These are phyloP conservation scores for Nematolebias whitei DNA, from an alignment of 2,113 vertebrate species.

Conservation along the genomic window DNA sequence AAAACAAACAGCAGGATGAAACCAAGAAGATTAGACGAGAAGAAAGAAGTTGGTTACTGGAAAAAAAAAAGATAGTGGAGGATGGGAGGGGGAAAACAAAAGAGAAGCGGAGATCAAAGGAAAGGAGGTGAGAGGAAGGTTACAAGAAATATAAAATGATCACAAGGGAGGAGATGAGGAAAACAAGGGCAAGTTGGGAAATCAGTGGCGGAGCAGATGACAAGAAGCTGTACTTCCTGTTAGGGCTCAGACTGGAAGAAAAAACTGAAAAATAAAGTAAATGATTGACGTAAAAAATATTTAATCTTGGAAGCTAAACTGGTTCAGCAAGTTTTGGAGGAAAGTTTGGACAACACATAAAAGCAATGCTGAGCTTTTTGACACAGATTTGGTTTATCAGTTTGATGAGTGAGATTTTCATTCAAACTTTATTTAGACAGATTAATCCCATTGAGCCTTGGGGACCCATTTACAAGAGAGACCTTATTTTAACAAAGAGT, in stretches of 20 bases:
- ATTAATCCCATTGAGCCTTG: too few relatives aligned
- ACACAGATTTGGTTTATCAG: too few relatives aligned
- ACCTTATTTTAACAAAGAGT: too few relatives aligned
- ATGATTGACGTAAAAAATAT: slow-evolving; percentile 17
- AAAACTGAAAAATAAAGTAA: slow-evolving; percentile 5
- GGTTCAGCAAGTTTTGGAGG: neutral
- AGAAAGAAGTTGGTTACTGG: neutral
- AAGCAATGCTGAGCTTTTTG: too few relatives aligned
- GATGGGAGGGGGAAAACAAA: slow-evolving; percentile 6
- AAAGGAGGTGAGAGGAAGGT: slow-evolving; percentile 41
- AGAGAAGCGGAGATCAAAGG: slow-evolving; percentile 26
- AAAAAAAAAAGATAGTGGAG: slow-evolving; percentile 1
- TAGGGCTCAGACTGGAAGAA: slow-evolving; percentile 15
- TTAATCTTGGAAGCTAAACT: neutral
- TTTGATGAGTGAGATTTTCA: too few relatives aligned
- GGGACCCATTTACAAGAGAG: too few relatives aligned
- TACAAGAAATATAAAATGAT: slow-evolving; percentile 32
- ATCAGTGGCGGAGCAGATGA: slow-evolving; percentile 21
- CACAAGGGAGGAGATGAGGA: neutral
- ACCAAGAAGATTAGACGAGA: slow-evolving; percentile 29
- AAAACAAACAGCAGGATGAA: slow-evolving; percentile 18
- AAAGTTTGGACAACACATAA: neutral
- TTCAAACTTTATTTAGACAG: too few relatives aligned
- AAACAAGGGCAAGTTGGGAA: neutral
- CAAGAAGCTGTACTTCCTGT: slow-evolving; percentile 30